Evolutionary conservation across 2,888 invertebrate genomes (phyloP), one percentile per base, ranked within the genome.

Genomic region (Torymus auratus): DNA sequence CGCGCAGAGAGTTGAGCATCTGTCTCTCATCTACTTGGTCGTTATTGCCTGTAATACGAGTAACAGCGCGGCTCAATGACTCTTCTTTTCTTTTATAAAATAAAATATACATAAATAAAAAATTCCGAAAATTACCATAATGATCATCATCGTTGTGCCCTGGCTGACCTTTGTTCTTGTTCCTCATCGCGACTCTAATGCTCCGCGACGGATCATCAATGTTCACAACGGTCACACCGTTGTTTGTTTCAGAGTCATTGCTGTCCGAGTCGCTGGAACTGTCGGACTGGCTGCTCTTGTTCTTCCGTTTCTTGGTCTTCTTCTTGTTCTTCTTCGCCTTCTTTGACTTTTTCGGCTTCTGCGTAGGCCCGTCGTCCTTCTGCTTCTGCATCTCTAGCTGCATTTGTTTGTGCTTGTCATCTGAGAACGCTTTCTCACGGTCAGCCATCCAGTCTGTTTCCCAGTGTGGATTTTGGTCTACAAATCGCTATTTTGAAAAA

Each of bases 371-470:
- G 82, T 93, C 93, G 83, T 93, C 93, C 84, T 93, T 94, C 82
- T 92, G 93, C 89, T 93, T 93, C 71, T 92, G 92, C 55, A 90
- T 76, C 52, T 90, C 89, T 62, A 89, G 79, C 7, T 91, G 90
- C 82, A 91, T 91, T 58, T 91, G 92, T 84, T 88, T 89, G 83
- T 88, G 87, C 78, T 86, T 89, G 70, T 91, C 90, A 55, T 91
- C 89, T 2, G 89, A 88, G 56, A 89, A 93, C 0, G 95, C 94
- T 85, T 94, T 94, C 86, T 95, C 96, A 4, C 97, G 93, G 89
- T 96, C 96, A 11, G 94, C 94, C 92, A 96, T 93, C 96, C 96
- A 97, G 87, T 96, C 96, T 0, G 95, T 94, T 90, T 97, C 97
- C 95, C 96, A 97, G 86, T 96, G 95, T 0, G 96, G 96, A 91